phyloP scores from a whole-genome alignment of 2,888 invertebrate genomes.

The Cerastis leucographa region DNA sequence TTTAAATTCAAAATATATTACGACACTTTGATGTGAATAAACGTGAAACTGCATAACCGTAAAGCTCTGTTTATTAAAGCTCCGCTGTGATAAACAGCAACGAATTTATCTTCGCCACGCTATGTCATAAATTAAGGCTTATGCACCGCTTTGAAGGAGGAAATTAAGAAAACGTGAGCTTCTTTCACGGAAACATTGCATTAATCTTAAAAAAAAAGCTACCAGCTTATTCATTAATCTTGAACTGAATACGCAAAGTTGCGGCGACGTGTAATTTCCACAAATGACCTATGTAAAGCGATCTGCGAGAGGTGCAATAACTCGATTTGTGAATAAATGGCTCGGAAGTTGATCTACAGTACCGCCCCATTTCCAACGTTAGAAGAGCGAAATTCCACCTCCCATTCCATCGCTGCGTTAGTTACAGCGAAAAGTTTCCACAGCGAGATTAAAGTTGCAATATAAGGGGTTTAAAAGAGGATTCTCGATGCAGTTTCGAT shows the following conservation, averaged over 20 bases:
- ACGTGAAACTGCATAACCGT: slow-evolving; percentile 74
- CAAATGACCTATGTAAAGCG: slow-evolving; percentile 88
- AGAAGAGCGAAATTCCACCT: slow-evolving; percentile 78
- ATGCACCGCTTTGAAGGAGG: slow-evolving; percentile 78
- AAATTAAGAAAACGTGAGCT: slow-evolving; percentile 81
- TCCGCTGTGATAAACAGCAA: slow-evolving; percentile 78
- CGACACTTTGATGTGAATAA: slow-evolving; percentile 73
- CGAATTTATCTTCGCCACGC: slow-evolving; percentile 82
- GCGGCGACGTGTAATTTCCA: slow-evolving; percentile 81
- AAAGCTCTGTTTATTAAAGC: slow-evolving; percentile 78
- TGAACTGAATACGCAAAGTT: slow-evolving; percentile 71
- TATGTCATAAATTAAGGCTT: slow-evolving; percentile 81
- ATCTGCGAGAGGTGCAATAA: slow-evolving; percentile 88
- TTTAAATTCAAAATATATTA: slow-evolving; percentile 85
- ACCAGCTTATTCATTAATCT: slow-evolving; percentile 72
- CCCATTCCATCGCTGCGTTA: slow-evolving; percentile 82
- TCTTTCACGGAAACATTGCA: slow-evolving; percentile 74
- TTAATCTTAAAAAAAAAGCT: slow-evolving; percentile 73
- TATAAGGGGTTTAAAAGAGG: slow-evolving; percentile 79
- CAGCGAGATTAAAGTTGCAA: slow-evolving; percentile 81
- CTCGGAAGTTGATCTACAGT: slow-evolving; percentile 88
- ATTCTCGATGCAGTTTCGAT: slow-evolving; percentile 77
- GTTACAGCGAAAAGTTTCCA: slow-evolving; percentile 75
- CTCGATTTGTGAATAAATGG: slow-evolving; percentile 89
- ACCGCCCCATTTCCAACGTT: slow-evolving; percentile 73